Evolutionary conservation across 2,797 vertebrate genomes (phyloP).

Genomic region (Artibeus jamaicensis): DNA sequence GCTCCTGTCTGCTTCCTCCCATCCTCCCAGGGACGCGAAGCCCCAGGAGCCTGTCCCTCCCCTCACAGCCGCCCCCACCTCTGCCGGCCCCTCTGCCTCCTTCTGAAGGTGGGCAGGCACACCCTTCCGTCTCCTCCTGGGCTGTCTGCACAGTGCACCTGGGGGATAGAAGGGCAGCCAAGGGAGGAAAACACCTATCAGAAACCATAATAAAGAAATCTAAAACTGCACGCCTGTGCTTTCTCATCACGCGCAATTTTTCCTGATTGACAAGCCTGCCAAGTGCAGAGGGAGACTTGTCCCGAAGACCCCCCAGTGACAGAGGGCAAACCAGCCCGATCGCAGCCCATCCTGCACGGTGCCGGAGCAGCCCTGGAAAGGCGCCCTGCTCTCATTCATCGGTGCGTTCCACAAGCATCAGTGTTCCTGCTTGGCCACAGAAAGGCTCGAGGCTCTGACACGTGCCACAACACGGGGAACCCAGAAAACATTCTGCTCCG

Average conservation of each 20-base stretch:
- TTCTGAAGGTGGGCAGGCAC: too few species aligned
- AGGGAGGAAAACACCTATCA: not conserved
- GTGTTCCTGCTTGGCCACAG: too few species aligned
- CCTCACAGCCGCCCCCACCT: not conserved
- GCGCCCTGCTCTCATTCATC: not conserved
- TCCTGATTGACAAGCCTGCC: rapidly evolving
- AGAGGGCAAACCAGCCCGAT: not conserved
- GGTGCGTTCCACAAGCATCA: rapidly evolving
- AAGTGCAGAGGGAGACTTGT: rapidly evolving
- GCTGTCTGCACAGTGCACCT: not conserved
- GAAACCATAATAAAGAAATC: not conserved
- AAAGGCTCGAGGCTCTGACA: rapidly evolving
- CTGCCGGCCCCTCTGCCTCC: rapidly evolving
- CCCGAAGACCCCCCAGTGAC: not conserved
- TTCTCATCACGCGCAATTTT: rapidly evolving
- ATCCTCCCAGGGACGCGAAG: not conserved
- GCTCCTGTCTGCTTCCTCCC: not conserved
- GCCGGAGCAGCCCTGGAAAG: rapidly evolving
- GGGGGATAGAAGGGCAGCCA: not conserved
- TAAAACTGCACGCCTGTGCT: too few species aligned
- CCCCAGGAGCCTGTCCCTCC: not conserved
- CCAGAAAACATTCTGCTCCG: too few species aligned
- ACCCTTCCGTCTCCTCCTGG: not conserved
- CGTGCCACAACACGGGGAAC: rapidly evolving
- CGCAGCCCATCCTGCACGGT: rapidly evolving